phyloP scores from a whole-genome alignment of 2,888 invertebrate genomes.

The Lomographa bimaculata region DNA sequence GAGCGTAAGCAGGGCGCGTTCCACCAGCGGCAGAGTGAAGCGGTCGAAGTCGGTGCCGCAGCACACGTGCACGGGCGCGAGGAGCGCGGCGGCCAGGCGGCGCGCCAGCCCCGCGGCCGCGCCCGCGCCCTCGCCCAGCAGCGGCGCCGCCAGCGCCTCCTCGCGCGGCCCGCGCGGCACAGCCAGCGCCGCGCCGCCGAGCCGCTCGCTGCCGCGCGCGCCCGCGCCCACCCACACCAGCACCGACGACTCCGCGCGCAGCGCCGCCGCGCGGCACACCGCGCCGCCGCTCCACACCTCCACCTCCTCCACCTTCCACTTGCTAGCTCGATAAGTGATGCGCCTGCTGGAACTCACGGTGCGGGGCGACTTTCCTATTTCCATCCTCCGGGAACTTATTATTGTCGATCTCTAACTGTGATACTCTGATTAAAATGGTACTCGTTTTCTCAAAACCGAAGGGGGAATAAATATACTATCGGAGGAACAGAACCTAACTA shows the following conservation, averaged over 20 bases:
- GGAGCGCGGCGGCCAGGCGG: conserved; percentile 37
- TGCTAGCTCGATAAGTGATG: conserved; percentile 48
- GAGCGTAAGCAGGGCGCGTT: conserved; percentile 35
- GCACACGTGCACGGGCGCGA: conserved; percentile 45
- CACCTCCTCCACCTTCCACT: conserved; percentile 49
- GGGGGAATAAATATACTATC: too few relatives aligned
- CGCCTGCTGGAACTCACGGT: conserved; percentile 43
- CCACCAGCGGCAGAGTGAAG: conserved; percentile 43
- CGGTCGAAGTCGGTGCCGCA: conserved; percentile 43
- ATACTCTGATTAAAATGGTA: too few relatives aligned
- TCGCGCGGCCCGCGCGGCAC: conserved; percentile 27
- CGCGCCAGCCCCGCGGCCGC: conserved; percentile 45
- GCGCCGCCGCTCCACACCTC: conserved; percentile 31
- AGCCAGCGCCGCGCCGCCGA: conserved; percentile 18
- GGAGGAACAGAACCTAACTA: too few relatives aligned
- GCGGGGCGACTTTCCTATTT: conserved; percentile 36
- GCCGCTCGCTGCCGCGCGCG: conserved; percentile 34
- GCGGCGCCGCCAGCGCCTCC: conserved; percentile 31
- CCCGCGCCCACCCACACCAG: conserved; percentile 56
- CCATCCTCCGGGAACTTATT: too few relatives aligned
- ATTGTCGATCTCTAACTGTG: too few relatives aligned
- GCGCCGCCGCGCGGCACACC: conserved; percentile 15
- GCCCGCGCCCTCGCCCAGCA: conserved; percentile 38
- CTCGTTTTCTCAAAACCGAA: too few relatives aligned
- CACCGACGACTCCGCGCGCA: conserved; percentile 55